Evolutionary conservation across 2,888 invertebrate genomes (phyloP).

Genomic region (Drosophila antonietae): DNA sequence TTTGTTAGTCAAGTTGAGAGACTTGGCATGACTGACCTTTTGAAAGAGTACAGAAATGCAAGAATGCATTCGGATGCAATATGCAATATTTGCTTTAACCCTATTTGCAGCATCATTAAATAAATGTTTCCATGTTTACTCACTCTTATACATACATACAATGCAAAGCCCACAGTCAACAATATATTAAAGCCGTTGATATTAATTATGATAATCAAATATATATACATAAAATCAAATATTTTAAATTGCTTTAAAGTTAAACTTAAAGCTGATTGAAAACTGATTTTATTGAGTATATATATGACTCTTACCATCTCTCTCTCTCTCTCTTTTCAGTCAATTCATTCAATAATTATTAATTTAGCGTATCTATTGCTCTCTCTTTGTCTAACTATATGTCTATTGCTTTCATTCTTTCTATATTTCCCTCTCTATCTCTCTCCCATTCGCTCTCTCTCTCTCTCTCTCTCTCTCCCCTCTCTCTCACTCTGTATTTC

Average conservation of each 20-base stretch:
- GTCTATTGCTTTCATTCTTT: background rate
- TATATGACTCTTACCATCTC: background rate
- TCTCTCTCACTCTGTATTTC: too few species aligned
- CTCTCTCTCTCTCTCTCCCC: too few species aligned
- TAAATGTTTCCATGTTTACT: background rate
- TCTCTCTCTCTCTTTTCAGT: background rate
- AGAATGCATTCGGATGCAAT: background rate
- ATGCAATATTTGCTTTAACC: conserved; percentile 4
- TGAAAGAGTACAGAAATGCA: background rate
- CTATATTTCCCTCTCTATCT: background rate
- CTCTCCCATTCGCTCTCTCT: too few species aligned
- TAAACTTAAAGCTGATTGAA: background rate
- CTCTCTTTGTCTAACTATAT: background rate
- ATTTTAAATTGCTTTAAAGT: conserved; percentile 1
- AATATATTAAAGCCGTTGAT: background rate
- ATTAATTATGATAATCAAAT: background rate
- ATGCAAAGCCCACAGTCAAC: background rate
- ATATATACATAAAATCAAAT: background rate
- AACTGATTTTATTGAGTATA: too few species aligned
- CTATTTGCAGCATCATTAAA: background rate
- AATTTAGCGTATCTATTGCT: background rate
- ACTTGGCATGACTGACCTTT: background rate
- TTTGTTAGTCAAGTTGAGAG: background rate
- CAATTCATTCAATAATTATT: too few species aligned
- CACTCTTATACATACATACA: too few species aligned